These are phyloP conservation scores for Oasisia sp. DNA, from an alignment of 2,888 invertebrate species.

Conservation along the genomic window DNA sequence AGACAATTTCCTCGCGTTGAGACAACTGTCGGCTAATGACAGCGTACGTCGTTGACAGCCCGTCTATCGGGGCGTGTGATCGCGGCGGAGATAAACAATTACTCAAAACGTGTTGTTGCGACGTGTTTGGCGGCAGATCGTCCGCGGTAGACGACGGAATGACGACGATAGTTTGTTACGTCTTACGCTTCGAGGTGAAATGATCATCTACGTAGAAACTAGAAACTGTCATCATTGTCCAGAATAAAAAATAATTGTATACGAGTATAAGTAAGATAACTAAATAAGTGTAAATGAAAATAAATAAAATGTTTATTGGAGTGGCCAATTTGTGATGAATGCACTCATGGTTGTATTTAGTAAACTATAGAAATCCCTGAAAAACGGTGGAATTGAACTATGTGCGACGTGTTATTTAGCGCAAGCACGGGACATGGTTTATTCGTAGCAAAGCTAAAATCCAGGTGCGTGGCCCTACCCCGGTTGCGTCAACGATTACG, in stretches of 20 bases:
- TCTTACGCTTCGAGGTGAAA: too few species aligned
- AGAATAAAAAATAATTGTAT: too few species aligned
- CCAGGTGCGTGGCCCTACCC: neutral
- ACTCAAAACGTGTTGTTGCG: neutral
- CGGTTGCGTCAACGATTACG: neutral
- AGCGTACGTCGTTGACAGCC: neutral
- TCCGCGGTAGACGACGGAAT: neutral
- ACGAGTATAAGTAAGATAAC: too few species aligned
- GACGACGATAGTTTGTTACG: too few species aligned
- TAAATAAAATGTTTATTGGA: too few species aligned
- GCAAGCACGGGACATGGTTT: neutral
- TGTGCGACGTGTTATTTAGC: neutral
- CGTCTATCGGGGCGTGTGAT: neutral
- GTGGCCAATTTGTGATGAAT: too few species aligned
- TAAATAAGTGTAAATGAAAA: too few species aligned
- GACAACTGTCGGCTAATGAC: constrained; percentile 4
- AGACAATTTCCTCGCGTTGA: neutral
- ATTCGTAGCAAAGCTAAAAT: neutral
- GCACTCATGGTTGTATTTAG: too few species aligned
- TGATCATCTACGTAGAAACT: too few species aligned
- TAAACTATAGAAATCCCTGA: too few species aligned
- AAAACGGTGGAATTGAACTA: too few species aligned
- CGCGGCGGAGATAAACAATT: neutral
- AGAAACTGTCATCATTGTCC: too few species aligned
- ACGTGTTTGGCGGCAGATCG: neutral